Evolutionary conservation across 2,888 invertebrate genomes (phyloP), one percentile per base, ranked within the genome.

Genomic region (Syrphus vitripennis): DNA sequence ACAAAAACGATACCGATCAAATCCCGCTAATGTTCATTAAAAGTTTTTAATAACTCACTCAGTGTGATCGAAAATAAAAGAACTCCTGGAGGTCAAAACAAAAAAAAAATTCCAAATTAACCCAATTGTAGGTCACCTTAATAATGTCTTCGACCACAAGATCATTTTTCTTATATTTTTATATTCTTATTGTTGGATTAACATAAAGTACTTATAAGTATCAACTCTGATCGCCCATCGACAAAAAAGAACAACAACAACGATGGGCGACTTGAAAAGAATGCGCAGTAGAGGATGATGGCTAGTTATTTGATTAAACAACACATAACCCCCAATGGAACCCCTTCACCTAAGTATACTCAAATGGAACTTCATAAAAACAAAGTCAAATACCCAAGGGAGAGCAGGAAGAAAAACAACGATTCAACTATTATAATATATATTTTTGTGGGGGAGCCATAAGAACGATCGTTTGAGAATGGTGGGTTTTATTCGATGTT

Each of bases 51-150:
- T 50, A 50, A 71, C 70, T 16, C 57, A 71, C 70, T 16, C 57
- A 26, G 16, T 24, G 6, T 37, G 21, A 63, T 50, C 55, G 26
- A 42, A 4, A 74, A 80, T 34, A 19, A n/a, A 1, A 9, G 0
- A 10, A 1, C 16, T 9, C 1, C 6, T 16, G 1, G 3, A 37
- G 59, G 59, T 24, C 19, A 59, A 37, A 59, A 59, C 1, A 7
- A 24, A 21, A 59, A 21, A 29, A 45, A 74, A 40, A 37, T 69
- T 40, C 14, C 21, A 63, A 71, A 26, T 16, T 57, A 77, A n/a
- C 67, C 76, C 76, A 77, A 72, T 81, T 81, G 67, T 84, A 63
- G 84, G 84, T 81, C 84, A 84, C 57, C 80, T 59, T 76, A 26
- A 48, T 40, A 26, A 21, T 24, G 16, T 31, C n/a, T 65, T 19